Conservation (phyloP, 1,140 invertebrate species). For the Dendroctonus valens region DNA sequence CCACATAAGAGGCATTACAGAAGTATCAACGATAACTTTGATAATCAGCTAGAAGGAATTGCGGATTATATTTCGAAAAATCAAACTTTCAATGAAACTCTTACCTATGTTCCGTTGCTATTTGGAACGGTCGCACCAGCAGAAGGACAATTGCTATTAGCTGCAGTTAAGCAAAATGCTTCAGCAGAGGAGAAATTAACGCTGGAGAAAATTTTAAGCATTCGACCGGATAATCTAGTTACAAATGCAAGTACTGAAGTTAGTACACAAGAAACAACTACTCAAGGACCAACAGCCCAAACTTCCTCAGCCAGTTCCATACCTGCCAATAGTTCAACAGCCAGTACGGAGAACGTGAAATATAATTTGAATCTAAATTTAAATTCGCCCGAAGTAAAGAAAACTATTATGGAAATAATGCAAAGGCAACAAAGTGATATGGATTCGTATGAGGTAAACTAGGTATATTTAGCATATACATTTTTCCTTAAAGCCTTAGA, state of each 20-base stretch:
- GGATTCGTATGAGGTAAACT: conserved; percentile 1
- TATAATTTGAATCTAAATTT: conserved; percentile 21
- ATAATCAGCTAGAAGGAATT: conserved; percentile 7
- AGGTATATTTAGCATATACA: neutral
- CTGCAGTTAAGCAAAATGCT: conserved; percentile 18
- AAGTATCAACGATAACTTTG: neutral
- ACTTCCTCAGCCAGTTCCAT: neutral
- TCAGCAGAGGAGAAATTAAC: conserved; percentile 14
- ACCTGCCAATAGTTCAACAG: neutral
- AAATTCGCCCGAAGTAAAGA: conserved; percentile 21
- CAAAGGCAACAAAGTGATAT: conserved; percentile 20
- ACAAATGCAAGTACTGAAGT: neutral
- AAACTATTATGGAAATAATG: conserved; percentile 29
- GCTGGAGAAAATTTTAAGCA: conserved; percentile 18
- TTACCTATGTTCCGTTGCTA: conserved; percentile 17
- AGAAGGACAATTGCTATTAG: conserved; percentile 11
- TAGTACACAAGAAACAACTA: neutral
- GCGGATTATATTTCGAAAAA: conserved; percentile 14
- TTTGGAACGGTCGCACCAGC: conserved; percentile 17
- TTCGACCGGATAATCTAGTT: neutral
- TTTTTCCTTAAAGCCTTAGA: conserved; percentile 1
- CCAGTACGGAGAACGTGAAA: conserved; percentile 5
- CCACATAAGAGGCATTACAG: neutral
- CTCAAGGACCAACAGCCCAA: neutral
- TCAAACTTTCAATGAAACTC: conserved; percentile 13